A percentile compares a stretch with the other conserved stretches of the same genome.
phyloP scores from a whole-genome alignment of 2,113 vertebrate genomes.

The Ciconia stormi region DNA sequence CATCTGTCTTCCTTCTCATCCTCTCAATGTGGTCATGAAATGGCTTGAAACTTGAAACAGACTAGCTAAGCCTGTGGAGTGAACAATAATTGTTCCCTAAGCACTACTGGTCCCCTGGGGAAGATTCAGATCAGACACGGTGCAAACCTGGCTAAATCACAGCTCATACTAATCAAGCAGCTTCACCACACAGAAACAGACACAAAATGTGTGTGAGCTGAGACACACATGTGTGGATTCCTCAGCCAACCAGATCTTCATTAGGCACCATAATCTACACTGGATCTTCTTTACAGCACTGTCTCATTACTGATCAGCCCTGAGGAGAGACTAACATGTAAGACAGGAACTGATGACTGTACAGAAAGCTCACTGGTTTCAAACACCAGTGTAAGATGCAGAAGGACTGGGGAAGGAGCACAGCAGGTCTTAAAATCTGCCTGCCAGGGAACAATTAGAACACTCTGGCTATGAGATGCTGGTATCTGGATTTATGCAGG shows the following conservation, averaged over 20 bases:
- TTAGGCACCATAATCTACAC: accelerated
- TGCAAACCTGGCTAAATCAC: neutral
- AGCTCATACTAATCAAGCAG: neutral
- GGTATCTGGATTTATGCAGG: neutral
- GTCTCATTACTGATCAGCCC: neutral
- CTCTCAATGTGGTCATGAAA: neutral
- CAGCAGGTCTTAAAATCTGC: neutral
- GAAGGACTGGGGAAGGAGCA: neutral
- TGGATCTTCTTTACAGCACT: neutral
- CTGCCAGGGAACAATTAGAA: neutral
- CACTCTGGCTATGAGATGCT: neutral
- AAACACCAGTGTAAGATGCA: neutral
- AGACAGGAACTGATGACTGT: accelerated
- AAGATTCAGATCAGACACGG: neutral
- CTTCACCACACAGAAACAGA: neutral
- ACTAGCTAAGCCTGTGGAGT: neutral
- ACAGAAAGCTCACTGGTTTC: neutral
- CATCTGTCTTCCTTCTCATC: neutral
- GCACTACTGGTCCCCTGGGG: neutral
- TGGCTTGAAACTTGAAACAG: neutral
- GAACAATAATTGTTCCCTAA: neutral
- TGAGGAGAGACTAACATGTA: neutral
- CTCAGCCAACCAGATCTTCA: neutral
- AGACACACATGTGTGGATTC: neutral
- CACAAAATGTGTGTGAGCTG: neutral